Base-by-base conservation (phyloP, 2,888 invertebrate genomes). In the Brachycybe producta region DNA sequence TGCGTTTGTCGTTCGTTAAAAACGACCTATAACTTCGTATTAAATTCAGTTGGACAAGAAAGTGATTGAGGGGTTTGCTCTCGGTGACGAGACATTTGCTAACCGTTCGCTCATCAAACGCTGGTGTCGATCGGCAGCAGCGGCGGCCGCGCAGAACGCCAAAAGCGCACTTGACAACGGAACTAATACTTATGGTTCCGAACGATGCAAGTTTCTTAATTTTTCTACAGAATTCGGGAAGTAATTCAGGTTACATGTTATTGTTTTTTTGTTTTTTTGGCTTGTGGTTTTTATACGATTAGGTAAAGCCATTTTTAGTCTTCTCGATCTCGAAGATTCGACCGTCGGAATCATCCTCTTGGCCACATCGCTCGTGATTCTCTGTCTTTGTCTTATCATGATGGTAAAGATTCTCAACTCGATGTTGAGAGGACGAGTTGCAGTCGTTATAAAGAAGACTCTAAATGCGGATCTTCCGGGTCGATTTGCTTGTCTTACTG, bases 341-440 rank as follows among this genome's bases (percentile, higher is more conserved):
- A 57, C 53, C 2, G 61, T 64, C 21, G 55, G 55, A 3, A 41
- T 34, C 3, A 49, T 57, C 5, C 40, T 55, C 5, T 32, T 55
- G 21, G 36, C 43, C 5, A 24, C 50, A 8, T 54, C 55, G 2
- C 34, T 55, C 11, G 15, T 55, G 7, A 24, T 45, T 4, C 44
- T 55, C 5, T 55, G 38, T 30, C n/a, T 24, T 8, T 55, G 53
- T 36, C 45, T 55, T 15, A 24, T 57, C 24, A 8, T 40, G 5
- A 55, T 55, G 13, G 55, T 57, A 11, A 66, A 68, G 52, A 52
- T 67, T 15, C 64, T 70, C 21, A 60, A 62, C 49, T 61, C 61
- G 40, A 44, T 66, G 23, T 57, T 65, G 26, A 57, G 58, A 17
- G 53, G 53, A 5, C 46, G 17, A 2, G 36, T 46, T 13, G 46